A percentile compares a stretch with the other conserved stretches of the same genome.
phyloP scores from a whole-genome alignment of 2,113 vertebrate species.

The Pungitius pungitius region DNA sequence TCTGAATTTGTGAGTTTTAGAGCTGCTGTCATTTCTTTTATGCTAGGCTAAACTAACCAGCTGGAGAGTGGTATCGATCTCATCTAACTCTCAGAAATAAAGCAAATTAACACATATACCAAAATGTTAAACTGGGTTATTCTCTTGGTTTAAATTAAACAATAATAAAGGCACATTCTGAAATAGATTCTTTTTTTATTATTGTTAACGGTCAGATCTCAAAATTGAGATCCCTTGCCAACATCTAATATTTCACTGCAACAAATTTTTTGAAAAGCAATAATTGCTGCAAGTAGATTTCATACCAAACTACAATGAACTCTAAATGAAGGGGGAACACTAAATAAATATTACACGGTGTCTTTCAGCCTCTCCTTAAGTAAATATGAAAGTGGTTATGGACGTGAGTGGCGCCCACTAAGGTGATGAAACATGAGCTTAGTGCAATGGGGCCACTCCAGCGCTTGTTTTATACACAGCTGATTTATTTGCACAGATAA shows the following conservation, averaged over 20 bases:
- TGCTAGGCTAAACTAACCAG: neutral
- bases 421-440: slow-evolving; percentile 46
- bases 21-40: neutral
- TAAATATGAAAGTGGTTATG: slow-evolving; percentile 56
- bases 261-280: slow-evolving; percentile 52
- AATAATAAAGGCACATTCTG: neutral
- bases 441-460: slow-evolving; percentile 21
- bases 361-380: slow-evolving; percentile 30
- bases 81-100: neutral
- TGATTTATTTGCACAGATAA: slow-evolving; percentile 68
- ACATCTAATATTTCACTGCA: slow-evolving; percentile 42
- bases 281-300: slow-evolving; percentile 57
- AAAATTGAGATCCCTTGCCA: slow-evolving; percentile 25
- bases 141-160: slow-evolving; percentile 3
- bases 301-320: slow-evolving; percentile 53
- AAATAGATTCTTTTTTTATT: neutral
- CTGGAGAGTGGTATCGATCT: neutral
- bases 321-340: too few relatives aligned
- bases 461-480: slow-evolving; percentile 38
- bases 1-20: neutral
- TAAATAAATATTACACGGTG: slow-evolving; percentile 60
- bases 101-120: neutral
- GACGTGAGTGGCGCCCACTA: slow-evolving; percentile 40
- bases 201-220: neutral
- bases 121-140: neutral